Evolutionary conservation across 1,140 invertebrate genomes (phyloP), one percentile per base, ranked within the genome.

Genomic region (Rhizoglyphus robini): DNA sequence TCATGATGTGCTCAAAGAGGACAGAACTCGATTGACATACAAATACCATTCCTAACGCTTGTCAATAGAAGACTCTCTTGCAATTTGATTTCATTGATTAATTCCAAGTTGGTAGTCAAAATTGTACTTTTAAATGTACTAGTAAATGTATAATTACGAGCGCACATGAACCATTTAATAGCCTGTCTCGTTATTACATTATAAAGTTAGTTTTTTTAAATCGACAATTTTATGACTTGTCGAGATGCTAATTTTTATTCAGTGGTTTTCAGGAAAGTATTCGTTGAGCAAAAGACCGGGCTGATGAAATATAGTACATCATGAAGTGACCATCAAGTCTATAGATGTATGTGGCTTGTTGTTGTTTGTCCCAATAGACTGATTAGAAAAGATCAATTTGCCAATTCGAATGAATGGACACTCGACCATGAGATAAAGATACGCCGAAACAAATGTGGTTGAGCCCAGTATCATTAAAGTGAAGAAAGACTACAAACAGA

Each of bases 11-110:
- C n/a, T 41, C 8, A 41, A 11, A 18, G 36, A 41, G 8, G 36
- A 27, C 13, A 60, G 15, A 60, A 60, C 27, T n/a, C 30, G 58
- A 27, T 29, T 60, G n/a, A 32, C 58, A 13, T 29, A n/a, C n/a
- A 60, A 11, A 60, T 60, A 23, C 58, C 58, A 60, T 60, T 60
- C 15, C 29, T 29, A n/a, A 60, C 15, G 30, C 58, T 60, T 2
- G 58, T 60, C 27, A 60, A 15, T 11, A 60, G n/a, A n/a, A 60
- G 27, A 60, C 58, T 60, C 27, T 60, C 58, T 23, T 38, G 36
- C 23, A 49, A 51, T 34, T 46, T 23, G 13, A n/a, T 11, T 32
- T 46, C 3, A 63, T 49, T 46, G 27, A 63, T 63, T n/a, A 41
- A 47, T 31, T 63, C 46, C 2, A 41, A 2, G 27, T 48, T 63